Evolutionary conservation across 2,888 invertebrate genomes (phyloP), one percentile per base, ranked within the genome.

Genomic region (Pycnomerus fuliginosus): DNA sequence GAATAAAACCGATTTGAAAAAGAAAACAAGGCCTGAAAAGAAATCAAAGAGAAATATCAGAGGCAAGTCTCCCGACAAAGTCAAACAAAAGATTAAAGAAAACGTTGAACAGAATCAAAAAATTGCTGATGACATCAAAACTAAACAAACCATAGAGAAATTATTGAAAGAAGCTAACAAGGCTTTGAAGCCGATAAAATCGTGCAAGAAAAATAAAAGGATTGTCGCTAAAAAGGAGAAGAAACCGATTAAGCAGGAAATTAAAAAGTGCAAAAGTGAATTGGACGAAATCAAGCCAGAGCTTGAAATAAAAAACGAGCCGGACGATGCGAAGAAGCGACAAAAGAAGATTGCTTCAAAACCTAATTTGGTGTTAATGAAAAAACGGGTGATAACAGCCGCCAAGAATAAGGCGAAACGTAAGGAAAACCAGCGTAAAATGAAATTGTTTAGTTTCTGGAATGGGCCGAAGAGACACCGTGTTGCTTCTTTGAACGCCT

Each of bases 401-500:
- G 29, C 32, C n/a, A 45, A 40, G 40, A 31, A 47, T 25, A 44
- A 48, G 23, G 40, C 29, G 24, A 50, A 49, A 23, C 46, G 31
- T 7, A 24, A 41, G 10, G 44, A 47, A 17, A 60, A 63, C 29
- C 56, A 53, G 34, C 45, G 68, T 41, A 72, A 83, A 47, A 75
- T 82, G 55, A 80, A 82, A 62, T 71, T 84, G 22, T 76, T 82
- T 45, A 81, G 83, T 1, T 83, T 85, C 73, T 85, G 85, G 85
- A 79, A 78, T 52, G 87, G 87, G 0, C 87, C 89, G 14, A 90
- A 90, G 70, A 79, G 86, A 28, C 88, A 89, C 65, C 80, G 93
- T 52, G 90, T 91, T 72, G 93, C 93, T 22, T 91, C 92, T 1
- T 71, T 93, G 16, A 93, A 93, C 67, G 93, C 93, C 1, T 70